phyloP scores from a whole-genome alignment of 2,888 invertebrate genomes.

The Eupithecia subfuscata region DNA sequence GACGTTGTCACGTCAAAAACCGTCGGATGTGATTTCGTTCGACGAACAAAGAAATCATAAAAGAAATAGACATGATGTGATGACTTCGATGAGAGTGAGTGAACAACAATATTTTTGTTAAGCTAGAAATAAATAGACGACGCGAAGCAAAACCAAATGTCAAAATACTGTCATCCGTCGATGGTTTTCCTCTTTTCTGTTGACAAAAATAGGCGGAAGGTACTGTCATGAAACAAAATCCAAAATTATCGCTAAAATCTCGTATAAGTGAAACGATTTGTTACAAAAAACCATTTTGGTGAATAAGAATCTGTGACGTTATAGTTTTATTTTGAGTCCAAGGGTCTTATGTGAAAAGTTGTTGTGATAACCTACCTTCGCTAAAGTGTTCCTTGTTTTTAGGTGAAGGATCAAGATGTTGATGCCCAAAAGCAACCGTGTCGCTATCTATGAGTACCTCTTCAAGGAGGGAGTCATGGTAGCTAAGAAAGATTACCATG shows the following conservation, averaged over 20 bases:
- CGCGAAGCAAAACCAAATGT: slow-evolving; percentile 20
- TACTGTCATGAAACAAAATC: slow-evolving; percentile 51
- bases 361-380: slow-evolving; percentile 55
- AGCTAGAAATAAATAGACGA: neutral
- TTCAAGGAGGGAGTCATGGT: slow-evolving; percentile 99
- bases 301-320: slow-evolving; percentile 27
- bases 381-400: slow-evolving; percentile 64
- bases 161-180: slow-evolving; percentile 29
- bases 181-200: slow-evolving; percentile 50
- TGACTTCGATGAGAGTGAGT: neutral
- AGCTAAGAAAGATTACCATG: slow-evolving; percentile 99
- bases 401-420: slow-evolving; percentile 92
- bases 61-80: neutral
- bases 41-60: neutral
- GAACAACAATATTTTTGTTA: neutral
- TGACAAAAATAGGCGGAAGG: slow-evolving; percentile 61
- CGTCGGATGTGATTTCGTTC: neutral
- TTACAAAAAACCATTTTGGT: slow-evolving; percentile 19
- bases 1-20: too few species aligned
- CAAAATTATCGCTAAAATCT: slow-evolving; percentile 50
- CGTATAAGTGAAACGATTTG: slow-evolving; percentile 28
- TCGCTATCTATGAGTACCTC: slow-evolving; percentile 98
- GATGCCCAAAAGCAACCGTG: slow-evolving; percentile 99
- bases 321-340: slow-evolving; percentile 47
- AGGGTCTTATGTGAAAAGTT: slow-evolving; percentile 40